Evolutionary conservation across 2,888 invertebrate species (phyloP), one percentile per base, ranked within the genome.

Genomic region (Hirtodrosophila alboralis): DNA sequence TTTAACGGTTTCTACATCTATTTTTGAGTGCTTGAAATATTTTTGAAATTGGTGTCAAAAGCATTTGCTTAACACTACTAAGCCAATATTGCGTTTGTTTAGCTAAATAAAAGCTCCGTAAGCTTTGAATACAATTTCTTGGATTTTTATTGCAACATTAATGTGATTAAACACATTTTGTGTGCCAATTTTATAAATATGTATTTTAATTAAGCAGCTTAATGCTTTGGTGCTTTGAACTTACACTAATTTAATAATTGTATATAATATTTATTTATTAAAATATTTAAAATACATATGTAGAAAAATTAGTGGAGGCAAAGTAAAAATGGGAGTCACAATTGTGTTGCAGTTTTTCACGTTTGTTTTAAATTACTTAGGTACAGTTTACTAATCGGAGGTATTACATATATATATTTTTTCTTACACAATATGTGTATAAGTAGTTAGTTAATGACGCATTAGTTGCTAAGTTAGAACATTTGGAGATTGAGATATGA

Each of bases 301-400:
- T 74, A 59, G 27, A 59, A 61, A 63, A 41, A 44, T 36, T 40
- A 14, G 13, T 57, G 45, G 36, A 44, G 53, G 51, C 40, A 54
- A 48, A 30, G 12, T 60, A 41, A 26, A 47, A 53, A 37, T 53
- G 54, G 61, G 61, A 49, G 57, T 58, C 51, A 58, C 36, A 68
- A 56, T 21, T 30, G 26, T 59, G 30, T 67, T 67, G 13, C 30
- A 23, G 31, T 44, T 67, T 38, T 47, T 61, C 27, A 47, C 26
- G 53, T 47, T 52, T 43, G 44, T 52, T 67, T 13, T 56, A 57
- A 54, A 52, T 58, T 58, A 59, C 58, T 69, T 77, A 81, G 87
- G 81, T 81, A 86, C 87, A 83, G 70, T 70, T 64, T 65, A 61
- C 84, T 83, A 85, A 52, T 84, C 87, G 83, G 83, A 84, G 83